Conservation (phyloP, 1,140 invertebrate species). For the Zaprionus africanus region DNA sequence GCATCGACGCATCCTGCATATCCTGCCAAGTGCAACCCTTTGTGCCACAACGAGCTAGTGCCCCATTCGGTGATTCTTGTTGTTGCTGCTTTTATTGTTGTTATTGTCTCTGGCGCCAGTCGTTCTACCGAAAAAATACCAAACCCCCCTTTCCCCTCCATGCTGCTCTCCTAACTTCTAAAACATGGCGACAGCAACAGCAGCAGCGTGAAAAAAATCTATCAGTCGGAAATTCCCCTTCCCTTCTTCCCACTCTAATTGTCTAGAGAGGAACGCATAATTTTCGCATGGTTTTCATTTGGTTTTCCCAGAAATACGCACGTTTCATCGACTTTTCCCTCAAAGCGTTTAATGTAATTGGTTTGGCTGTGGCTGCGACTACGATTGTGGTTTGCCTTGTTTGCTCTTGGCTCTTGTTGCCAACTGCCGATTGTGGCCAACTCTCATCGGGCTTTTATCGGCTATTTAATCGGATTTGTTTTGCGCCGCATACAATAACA, state of each 20-base stretch:
- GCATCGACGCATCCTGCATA: slow-evolving; percentile 32
- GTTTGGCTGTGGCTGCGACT: slow-evolving; percentile 47
- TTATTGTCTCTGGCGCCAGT: slow-evolving; percentile 65
- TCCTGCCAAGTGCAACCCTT: slow-evolving; percentile 57
- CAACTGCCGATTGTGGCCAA: slow-evolving; percentile 29
- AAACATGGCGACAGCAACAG: slow-evolving; percentile 33
- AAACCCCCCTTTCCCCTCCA: neutral
- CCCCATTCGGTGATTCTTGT: slow-evolving; percentile 52
- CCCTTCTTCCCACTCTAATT: slow-evolving; percentile 51
- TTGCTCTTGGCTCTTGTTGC: slow-evolving; percentile 40
- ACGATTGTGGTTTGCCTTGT: neutral
- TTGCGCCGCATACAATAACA: slow-evolving; percentile 68
- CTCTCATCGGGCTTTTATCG: slow-evolving; percentile 49
- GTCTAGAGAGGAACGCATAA: slow-evolving; percentile 56
- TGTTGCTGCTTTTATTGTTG: slow-evolving; percentile 28
- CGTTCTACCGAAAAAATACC: slow-evolving; percentile 8
- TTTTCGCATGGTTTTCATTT: slow-evolving; percentile 73
- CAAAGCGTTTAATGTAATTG: slow-evolving; percentile 74
- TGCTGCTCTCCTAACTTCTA: neutral
- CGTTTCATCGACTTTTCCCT: slow-evolving; percentile 42
- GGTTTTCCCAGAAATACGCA: slow-evolving; percentile 47
- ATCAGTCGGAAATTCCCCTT: slow-evolving; percentile 35
- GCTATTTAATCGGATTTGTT: slow-evolving; percentile 72
- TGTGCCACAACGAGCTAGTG: slow-evolving; percentile 6
- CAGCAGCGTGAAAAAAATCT: slow-evolving; percentile 27